Base-by-base conservation (phyloP, 2,888 invertebrate genomes). In the Oithona nana region DNA sequence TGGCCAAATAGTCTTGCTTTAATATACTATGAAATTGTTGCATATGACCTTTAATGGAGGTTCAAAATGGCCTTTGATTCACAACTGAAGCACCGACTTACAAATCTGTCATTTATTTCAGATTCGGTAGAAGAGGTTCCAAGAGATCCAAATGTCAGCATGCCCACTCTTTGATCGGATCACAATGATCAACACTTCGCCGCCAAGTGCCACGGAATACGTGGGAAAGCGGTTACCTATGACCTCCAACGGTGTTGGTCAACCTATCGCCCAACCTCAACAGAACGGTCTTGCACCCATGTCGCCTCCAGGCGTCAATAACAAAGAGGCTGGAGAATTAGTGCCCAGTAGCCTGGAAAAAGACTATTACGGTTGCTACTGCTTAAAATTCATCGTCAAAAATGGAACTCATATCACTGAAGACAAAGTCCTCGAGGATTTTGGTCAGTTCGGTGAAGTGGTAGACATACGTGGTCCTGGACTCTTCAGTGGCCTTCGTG, bases 381-480 rank as follows among this genome's bases (percentile, higher is more conserved):
- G 62, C 31, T 31, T 62, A 16, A 62, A 62, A 28, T 62, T 62
- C 55, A 62, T 62, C 20, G 62, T 62, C 20, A 62, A 62, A 26
- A 62, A 62, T 39, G 62, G 62, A 20, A 62, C 62, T 20, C 62
- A 62, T 57, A 62, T 62, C 28, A 54, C 62, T 3, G 62, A 62
- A 28, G 62, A 62, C 31, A 62, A 62, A 48, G 62, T 62, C 20
- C 28, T 62, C 22, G 54, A 62, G 28, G 62, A 62, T 48, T 62
- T 62, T 56, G 62, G 62, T n/a, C 48, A 52, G 20, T 62, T 56
- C 48, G 62, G 62, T 16, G 62, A 62, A 11, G 62, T 62, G 3
- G 62, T 62, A 22, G 62, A 62, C 28, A 56, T 62, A 20, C n/a
- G 62, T 24, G 62, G 62, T 16, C 62, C 56, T 2, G 62, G 62